phyloP scores from a whole-genome alignment of 1,140 invertebrate genomes.

The Spodoptera litura region DNA sequence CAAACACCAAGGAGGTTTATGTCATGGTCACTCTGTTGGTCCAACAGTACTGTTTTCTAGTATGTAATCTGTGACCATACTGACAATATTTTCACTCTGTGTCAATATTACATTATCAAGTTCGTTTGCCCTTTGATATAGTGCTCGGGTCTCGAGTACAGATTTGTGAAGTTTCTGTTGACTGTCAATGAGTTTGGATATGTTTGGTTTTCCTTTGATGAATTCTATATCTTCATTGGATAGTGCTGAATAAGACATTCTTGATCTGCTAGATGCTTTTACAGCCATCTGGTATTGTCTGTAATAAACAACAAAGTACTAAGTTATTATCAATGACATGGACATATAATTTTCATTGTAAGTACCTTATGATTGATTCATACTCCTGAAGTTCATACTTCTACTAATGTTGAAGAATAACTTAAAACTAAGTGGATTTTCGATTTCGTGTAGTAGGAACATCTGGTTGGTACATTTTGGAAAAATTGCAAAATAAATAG shows the following conservation, averaged over 20 bases:
- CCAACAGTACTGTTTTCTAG: slow-evolving; percentile 75
- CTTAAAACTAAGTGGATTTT: too few relatives aligned
- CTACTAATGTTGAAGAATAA: too few relatives aligned
- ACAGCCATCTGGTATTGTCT: slow-evolving; percentile 74
- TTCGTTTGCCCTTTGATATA: slow-evolving; percentile 66
- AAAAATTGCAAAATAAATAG: too few relatives aligned
- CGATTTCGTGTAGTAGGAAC: too few relatives aligned
- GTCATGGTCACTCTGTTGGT: slow-evolving; percentile 21
- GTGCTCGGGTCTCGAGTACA: slow-evolving; percentile 64
- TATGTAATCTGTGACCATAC: slow-evolving; percentile 71
- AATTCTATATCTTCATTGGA: slow-evolving; percentile 80
- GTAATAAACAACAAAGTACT: slow-evolving; percentile 47
- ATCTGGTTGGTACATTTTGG: too few relatives aligned
- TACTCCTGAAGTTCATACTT: too few relatives aligned
- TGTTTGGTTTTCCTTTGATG: slow-evolving; percentile 74
- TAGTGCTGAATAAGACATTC: slow-evolving; percentile 71
- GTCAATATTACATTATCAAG: slow-evolving; percentile 70
- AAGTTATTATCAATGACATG: background rate
- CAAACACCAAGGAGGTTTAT: background rate
- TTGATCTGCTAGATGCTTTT: slow-evolving; percentile 67
- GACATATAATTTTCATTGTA: background rate
- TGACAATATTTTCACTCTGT: slow-evolving; percentile 68
- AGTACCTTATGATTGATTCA: background rate
- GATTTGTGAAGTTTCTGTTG: slow-evolving; percentile 73
- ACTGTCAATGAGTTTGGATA: slow-evolving; percentile 71